Evolutionary conservation across 2,113 vertebrate genomes (phyloP).

Genomic region (Myotis lucifugus): DNA sequence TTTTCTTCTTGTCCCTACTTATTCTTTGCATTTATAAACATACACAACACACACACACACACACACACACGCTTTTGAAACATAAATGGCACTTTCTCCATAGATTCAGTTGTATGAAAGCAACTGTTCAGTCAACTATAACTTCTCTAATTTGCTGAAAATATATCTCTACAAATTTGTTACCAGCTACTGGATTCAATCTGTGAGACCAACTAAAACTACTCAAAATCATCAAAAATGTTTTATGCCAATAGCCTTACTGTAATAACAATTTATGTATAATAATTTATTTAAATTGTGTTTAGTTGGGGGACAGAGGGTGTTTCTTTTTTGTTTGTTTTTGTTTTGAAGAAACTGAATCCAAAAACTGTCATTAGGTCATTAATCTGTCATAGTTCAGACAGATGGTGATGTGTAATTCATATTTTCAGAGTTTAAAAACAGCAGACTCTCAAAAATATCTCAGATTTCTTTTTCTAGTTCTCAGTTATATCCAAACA

Average conservation of each 20-base stretch:
- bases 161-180: constrained; percentile 13
- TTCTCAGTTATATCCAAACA: constrained; percentile 20
- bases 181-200: constrained; percentile 30
- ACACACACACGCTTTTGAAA: background rate
- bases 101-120: background rate
- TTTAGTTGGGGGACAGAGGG: background rate
- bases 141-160: constrained; percentile 14
- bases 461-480: constrained; percentile 20
- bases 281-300: constrained; percentile 20
- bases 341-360: constrained; percentile 63
- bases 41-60: background rate
- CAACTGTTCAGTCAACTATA: background rate
- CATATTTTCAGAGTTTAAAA: constrained; percentile 10
- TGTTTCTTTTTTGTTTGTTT: constrained; percentile 29
- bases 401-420: background rate
- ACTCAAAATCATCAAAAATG: background rate
- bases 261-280: constrained; percentile 45
- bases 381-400: constrained; percentile 54
- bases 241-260: background rate
- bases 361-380: constrained; percentile 37
- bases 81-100: background rate
- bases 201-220: background rate
- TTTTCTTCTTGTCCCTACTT: background rate
- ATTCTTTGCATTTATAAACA: background rate
- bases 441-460: constrained; percentile 50